phyloP scores from a whole-genome alignment of 2,113 vertebrate genomes.

The Oreotrochilus melanogaster region DNA sequence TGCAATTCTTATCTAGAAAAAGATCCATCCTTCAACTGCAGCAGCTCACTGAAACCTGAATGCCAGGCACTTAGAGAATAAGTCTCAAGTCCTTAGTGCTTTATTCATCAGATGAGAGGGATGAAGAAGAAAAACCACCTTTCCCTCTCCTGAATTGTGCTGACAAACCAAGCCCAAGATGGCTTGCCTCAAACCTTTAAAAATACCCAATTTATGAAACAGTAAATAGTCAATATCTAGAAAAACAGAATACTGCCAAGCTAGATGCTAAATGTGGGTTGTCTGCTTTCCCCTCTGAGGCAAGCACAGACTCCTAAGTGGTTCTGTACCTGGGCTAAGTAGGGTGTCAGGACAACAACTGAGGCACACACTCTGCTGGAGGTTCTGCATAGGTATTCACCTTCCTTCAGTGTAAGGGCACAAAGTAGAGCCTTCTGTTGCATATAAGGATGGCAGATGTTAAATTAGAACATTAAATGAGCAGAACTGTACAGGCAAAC shows the following conservation, averaged over 20 bases:
- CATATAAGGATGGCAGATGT: rapidly evolving
- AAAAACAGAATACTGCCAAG: neutral
- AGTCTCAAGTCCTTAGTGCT: neutral
- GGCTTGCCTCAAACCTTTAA: neutral
- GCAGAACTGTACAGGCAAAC: neutral
- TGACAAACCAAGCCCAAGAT: neutral
- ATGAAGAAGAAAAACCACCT: neutral
- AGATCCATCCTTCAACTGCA: neutral
- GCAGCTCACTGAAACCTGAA: neutral
- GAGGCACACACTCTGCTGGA: neutral
- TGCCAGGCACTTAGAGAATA: neutral
- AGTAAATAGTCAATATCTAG: neutral
- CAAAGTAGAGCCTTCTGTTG: neutral
- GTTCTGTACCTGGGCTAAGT: neutral
- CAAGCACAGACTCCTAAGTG: neutral
- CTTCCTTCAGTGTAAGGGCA: neutral
- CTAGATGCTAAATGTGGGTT: neutral
- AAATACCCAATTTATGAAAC: neutral
- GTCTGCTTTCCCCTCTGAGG: neutral
- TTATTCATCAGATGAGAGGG: neutral
- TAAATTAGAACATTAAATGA: neutral
- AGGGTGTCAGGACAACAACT: neutral
- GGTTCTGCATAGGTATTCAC: neutral
- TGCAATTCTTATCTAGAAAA: neutral
- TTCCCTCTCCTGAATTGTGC: neutral